Evolutionary conservation across 2,113 vertebrate genomes (phyloP).

Genomic region (Rallus limicola): DNA sequence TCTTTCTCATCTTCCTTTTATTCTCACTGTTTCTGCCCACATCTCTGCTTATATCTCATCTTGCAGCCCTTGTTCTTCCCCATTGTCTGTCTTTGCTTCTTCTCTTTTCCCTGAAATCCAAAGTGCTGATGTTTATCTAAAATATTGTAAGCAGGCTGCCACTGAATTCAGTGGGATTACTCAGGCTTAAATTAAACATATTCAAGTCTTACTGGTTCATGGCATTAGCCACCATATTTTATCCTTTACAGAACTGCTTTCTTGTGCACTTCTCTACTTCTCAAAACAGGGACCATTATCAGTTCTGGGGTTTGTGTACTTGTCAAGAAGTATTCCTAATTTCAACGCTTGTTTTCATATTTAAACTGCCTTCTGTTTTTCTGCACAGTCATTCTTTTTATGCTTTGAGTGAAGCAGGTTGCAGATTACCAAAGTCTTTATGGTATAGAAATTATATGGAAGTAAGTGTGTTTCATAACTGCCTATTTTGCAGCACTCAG

Average conservation of each 20-base stretch:
- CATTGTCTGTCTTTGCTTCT: neutral
- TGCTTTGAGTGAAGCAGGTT: neutral
- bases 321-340: neutral
- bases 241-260: neutral
- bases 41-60: neutral
- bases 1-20: neutral
- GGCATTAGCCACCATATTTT: neutral
- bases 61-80: neutral
- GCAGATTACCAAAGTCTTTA: neutral
- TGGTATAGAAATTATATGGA: neutral
- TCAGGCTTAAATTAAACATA: neutral
- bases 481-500: neutral
- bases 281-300: neutral
- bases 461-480: neutral
- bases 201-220: neutral
- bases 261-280: neutral
- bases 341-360: neutral
- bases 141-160: neutral
- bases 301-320: neutral
- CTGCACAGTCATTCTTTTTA: neutral
- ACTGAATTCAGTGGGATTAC: neutral
- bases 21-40: neutral
- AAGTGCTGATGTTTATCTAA: neutral
- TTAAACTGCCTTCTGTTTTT: neutral
- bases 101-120: neutral